These are phyloP conservation scores for Arctocebus calabarensis DNA, from an alignment of 2,797 vertebrate genomes.

Conservation along the genomic window DNA sequence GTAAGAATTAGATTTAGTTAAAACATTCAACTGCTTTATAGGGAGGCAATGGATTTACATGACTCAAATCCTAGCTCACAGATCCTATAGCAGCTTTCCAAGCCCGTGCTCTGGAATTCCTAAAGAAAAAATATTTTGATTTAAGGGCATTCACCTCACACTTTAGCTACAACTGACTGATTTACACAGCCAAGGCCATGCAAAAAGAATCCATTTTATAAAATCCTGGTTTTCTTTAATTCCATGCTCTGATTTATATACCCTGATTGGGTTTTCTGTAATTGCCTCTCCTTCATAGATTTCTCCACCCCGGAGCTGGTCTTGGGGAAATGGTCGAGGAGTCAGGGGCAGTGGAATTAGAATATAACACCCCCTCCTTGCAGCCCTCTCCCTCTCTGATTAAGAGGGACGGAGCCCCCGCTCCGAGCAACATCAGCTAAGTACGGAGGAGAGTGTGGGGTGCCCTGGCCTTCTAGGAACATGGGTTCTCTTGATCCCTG, in stretches of 20 bases:
- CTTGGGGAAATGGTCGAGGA: not conserved
- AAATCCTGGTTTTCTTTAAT: slow-evolving; percentile 81
- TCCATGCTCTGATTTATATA: slow-evolving; percentile 83
- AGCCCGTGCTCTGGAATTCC: slow-evolving; percentile 83
- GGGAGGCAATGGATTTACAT: slow-evolving; percentile 87
- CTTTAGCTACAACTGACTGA: slow-evolving; percentile 85
- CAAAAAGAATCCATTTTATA: slow-evolving; percentile 82
- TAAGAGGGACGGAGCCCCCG: not conserved
- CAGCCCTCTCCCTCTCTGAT: not conserved
- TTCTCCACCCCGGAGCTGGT: not conserved
- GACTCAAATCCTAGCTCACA: slow-evolving; percentile 84
- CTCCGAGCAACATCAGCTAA: not conserved
- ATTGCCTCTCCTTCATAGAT: slow-evolving; percentile 49
- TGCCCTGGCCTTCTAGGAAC: not conserved
- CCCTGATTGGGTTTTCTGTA: slow-evolving; percentile 76
- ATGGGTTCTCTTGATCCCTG: not conserved
- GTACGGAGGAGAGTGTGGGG: not conserved
- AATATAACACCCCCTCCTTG: not conserved
- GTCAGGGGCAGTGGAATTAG: not conserved
- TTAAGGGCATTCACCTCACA: slow-evolving; percentile 86
- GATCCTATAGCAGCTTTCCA: slow-evolving; percentile 85
- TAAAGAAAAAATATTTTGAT: slow-evolving; percentile 87
- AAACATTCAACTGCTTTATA: slow-evolving; percentile 89
- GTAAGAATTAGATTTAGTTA: slow-evolving; percentile 90
- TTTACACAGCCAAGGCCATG: slow-evolving; percentile 80